Conservation (phyloP, 2,888 invertebrate species). For the Nomada fabriciana region DNA sequence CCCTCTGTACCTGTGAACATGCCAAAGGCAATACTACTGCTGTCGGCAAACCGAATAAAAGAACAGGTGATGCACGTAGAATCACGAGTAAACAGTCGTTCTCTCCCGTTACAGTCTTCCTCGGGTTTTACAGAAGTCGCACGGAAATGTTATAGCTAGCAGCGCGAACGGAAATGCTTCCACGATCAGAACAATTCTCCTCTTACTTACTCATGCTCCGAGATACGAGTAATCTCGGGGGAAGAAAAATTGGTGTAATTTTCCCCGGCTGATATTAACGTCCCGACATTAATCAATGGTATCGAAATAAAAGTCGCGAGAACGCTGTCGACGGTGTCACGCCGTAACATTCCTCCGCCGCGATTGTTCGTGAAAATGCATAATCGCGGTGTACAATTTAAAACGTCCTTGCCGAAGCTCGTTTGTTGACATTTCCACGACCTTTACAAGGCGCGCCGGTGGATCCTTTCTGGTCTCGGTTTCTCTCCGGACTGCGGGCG, state of each 20-base stretch:
- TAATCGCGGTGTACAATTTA: constrained; percentile 30
- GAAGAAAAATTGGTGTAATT: not conserved
- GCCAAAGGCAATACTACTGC: not conserved
- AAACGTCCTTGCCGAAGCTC: constrained; percentile 63
- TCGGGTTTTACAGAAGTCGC: not conserved
- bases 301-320: constrained; percentile 11
- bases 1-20: not conserved
- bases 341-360: not conserved
- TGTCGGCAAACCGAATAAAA: not conserved
- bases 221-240: not conserved
- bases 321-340: not conserved
- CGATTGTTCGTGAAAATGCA: constrained; percentile 56
- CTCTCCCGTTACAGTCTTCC: not conserved
- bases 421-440: constrained; percentile 75
- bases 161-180: constrained; percentile 5
- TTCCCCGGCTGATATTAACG: constrained; percentile 11
- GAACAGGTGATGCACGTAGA: not conserved
- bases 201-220: constrained; percentile 8
- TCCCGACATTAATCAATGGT: not conserved
- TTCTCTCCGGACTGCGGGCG: constrained; percentile 61
- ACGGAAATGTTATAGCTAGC: not conserved
- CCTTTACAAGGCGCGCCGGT: constrained; percentile 65
- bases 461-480: constrained; percentile 59
- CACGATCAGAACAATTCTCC: not conserved
- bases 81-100: not conserved